Conservation (phyloP, 2,888 invertebrate genomes). For the Stenodema calcarata region DNA sequence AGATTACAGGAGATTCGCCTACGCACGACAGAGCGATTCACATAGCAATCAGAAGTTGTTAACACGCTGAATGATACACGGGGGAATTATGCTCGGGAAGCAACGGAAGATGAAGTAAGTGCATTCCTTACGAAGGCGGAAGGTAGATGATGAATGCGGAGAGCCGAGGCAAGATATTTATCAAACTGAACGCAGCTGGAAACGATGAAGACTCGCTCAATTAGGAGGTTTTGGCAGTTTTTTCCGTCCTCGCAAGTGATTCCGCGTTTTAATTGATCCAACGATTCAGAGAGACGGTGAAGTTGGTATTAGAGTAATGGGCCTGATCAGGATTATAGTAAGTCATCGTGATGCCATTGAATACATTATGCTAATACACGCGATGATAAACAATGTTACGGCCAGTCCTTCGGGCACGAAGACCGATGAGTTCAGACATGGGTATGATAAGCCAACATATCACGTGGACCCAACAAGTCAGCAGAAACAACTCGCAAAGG, state of each 20-base stretch:
- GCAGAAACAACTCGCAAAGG: no score
- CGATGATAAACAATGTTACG: background rate
- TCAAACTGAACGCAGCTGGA: background rate
- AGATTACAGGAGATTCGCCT: background rate
- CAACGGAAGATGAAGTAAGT: background rate
- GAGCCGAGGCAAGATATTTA: background rate
- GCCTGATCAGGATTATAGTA: background rate
- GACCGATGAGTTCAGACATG: background rate
- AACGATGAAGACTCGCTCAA: background rate
- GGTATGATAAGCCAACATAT: background rate
- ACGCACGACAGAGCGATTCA: background rate
- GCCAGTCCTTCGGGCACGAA: background rate
- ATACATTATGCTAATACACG: background rate
- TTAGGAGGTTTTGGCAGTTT: background rate
- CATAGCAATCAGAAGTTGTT: background rate
- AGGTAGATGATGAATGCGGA: slow-evolving; percentile 8
- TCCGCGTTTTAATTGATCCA: background rate
- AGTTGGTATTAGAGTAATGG: background rate
- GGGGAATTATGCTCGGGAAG: slow-evolving; percentile 13
- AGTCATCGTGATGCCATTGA: background rate
- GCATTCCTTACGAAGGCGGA: slow-evolving; percentile 5
- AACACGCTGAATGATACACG: background rate
- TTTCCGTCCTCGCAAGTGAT: background rate
- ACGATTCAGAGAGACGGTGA: background rate
- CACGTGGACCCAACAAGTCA: background rate